A percentile compares a stretch with the other conserved stretches of the same genome.
These are phyloP conservation scores for Amaurobius ferox DNA, from an alignment of 2,888 invertebrate genomes.

Conservation along the genomic window DNA sequence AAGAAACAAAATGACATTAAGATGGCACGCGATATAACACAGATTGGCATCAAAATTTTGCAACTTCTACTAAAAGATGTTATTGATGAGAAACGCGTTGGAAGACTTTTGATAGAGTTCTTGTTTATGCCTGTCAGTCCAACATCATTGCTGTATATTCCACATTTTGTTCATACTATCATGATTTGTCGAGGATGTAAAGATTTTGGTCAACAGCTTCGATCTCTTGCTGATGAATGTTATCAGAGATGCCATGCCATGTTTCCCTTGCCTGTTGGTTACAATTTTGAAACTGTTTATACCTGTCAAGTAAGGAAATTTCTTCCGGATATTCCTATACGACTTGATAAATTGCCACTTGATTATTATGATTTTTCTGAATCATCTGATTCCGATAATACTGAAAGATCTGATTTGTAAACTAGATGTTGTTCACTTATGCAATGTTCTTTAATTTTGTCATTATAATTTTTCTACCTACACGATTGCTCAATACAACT, in stretches of 20 bases:
- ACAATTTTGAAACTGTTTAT: slow-evolving; percentile 51
- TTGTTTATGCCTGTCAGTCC: neutral
- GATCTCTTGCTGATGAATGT: slow-evolving; percentile 19
- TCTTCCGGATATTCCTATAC: neutral
- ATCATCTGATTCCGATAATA: slow-evolving; percentile 1
- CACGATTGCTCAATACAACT: too few species aligned
- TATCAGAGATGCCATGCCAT: slow-evolving; percentile 36
- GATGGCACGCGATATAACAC: neutral
- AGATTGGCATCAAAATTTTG: neutral
- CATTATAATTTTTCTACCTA: too few species aligned
- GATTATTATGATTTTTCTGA: slow-evolving; percentile 27
- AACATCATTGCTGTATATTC: neutral
- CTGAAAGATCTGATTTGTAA: too few species aligned
- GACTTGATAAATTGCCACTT: neutral
- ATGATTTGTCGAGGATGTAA: neutral
- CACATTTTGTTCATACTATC: neutral
- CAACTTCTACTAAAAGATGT: neutral
- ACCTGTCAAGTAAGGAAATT: slow-evolving; percentile 25
- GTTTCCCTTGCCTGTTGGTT: slow-evolving; percentile 41
- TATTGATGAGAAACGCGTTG: neutral
- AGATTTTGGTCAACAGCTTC: neutral
- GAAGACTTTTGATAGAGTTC: neutral
- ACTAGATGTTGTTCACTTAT: too few species aligned
- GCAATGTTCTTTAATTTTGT: too few species aligned
- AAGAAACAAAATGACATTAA: neutral